Conservation (phyloP, 2,113 vertebrate genomes). For the Dicaeum eximium region DNA sequence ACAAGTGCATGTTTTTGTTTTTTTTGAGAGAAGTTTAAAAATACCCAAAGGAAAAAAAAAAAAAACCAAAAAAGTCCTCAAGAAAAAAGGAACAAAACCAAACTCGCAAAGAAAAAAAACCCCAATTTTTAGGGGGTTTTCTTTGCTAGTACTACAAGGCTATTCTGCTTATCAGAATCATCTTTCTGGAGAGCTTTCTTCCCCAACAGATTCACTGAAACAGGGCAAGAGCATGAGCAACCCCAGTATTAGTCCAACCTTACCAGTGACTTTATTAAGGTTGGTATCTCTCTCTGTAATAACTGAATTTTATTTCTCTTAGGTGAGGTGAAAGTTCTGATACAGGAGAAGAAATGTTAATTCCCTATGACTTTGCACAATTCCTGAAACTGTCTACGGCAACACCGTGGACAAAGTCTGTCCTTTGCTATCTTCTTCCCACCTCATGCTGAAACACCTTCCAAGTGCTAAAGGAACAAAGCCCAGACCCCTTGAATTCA, state of each 20-base stretch:
- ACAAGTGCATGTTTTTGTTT: too few relatives aligned
- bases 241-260: background rate
- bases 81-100: background rate
- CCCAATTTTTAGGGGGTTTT: background rate
- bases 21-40: background rate
- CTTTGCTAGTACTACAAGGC: background rate
- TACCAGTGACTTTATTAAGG: background rate
- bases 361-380: background rate
- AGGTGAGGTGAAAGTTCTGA: background rate
- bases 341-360: background rate
- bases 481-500: background rate
- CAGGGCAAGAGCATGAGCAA: background rate
- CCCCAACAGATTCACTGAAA: background rate
- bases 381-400: background rate
- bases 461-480: background rate
- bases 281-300: background rate
- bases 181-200: background rate
- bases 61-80: background rate
- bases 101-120: accelerated
- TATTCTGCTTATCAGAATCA: background rate
- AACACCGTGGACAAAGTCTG: background rate
- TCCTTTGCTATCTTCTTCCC: background rate
- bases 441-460: background rate
- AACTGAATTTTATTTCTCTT: background rate
- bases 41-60: too few relatives aligned